Evolutionary conservation across 92 coral and sea anemone species (phyloP).

Genomic region (Epizoanthus ramosus): DNA sequence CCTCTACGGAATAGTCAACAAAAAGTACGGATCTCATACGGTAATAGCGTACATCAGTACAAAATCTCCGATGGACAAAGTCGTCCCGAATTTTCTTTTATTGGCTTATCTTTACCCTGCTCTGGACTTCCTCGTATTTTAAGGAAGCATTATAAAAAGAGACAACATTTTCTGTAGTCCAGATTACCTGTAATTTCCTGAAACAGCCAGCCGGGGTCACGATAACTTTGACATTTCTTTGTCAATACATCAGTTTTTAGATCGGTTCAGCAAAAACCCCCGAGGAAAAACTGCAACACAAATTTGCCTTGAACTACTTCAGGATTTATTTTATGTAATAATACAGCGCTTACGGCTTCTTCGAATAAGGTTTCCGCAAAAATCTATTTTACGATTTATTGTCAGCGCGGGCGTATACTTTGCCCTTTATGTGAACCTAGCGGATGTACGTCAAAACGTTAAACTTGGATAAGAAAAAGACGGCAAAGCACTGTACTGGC

Average conservation of each 20-base stretch:
- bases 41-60: background rate
- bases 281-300: background rate
- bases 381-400: background rate
- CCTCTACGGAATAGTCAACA: too few species aligned
- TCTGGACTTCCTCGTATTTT: background rate
- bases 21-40: background rate
- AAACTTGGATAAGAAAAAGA: background rate
- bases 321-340: background rate
- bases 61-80: too few species aligned
- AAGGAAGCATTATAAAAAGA: background rate
- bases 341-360: background rate
- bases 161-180: background rate
- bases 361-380: background rate
- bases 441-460: constrained; percentile 19
- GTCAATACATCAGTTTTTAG: background rate
- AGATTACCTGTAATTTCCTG: background rate
- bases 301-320: background rate
- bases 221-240: background rate
- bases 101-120: too few species aligned
- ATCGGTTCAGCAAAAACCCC: too few species aligned
- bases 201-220: background rate
- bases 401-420: constrained; percentile 1
- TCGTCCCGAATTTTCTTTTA: too few species aligned
- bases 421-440: background rate
- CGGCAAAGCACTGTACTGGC: background rate